Evolutionary conservation across 2,888 invertebrate species (phyloP).

Genomic region (Neelides folsomi): DNA sequence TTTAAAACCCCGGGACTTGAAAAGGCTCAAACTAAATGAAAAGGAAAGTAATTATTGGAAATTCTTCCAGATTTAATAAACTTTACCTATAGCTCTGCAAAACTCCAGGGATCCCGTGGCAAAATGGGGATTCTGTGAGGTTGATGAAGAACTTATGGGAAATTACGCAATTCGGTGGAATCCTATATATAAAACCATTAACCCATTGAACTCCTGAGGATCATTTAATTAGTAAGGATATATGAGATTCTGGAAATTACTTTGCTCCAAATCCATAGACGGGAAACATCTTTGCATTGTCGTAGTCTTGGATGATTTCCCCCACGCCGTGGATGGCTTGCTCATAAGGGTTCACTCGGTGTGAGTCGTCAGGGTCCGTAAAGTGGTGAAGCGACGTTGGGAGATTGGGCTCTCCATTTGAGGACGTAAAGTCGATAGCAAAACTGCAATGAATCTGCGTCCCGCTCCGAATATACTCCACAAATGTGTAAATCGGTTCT

Average conservation of each 20-base stretch:
- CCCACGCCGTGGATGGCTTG: slow-evolving; percentile 37
- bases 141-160: slow-evolving; percentile 43
- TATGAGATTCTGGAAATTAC: slow-evolving; percentile 10
- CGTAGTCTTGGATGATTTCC: slow-evolving; percentile 36
- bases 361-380: slow-evolving; percentile 24
- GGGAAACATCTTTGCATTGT: slow-evolving; percentile 42
- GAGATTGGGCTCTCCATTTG: slow-evolving; percentile 37
- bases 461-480: slow-evolving; percentile 47
- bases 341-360: slow-evolving; percentile 38
- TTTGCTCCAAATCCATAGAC: slow-evolving; percentile 40
- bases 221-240: no score
- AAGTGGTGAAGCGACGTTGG: slow-evolving; percentile 41
- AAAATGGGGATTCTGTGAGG: slow-evolving; percentile 44
- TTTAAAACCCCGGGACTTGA: not conserved
- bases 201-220: no score
- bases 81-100: slow-evolving; percentile 27
- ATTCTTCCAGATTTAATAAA: not conserved
- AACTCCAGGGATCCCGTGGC: slow-evolving; percentile 39
- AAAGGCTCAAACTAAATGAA: not conserved
- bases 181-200: slow-evolving; percentile 15
- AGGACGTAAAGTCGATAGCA: slow-evolving; percentile 39
- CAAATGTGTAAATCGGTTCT: slow-evolving; percentile 39
- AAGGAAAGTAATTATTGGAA: not conserved
- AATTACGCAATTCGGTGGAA: slow-evolving; percentile 39
- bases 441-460: slow-evolving; percentile 41